Evolutionary conservation across 1,140 invertebrate genomes (phyloP).

Genomic region (Papilio xuthus): DNA sequence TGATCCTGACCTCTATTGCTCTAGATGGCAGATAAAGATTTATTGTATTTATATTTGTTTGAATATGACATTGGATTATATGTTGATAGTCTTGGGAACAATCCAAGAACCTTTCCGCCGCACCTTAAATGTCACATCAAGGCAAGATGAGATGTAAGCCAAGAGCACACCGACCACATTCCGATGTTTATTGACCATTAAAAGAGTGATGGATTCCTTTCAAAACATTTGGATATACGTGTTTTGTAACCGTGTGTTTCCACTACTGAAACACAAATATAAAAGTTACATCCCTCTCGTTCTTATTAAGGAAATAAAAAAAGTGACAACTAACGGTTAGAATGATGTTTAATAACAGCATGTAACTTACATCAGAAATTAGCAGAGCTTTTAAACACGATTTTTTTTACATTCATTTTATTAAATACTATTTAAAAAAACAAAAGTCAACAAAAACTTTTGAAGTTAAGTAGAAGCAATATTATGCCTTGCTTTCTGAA

Average conservation of each 20-base stretch:
- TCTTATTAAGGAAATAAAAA: too few relatives aligned
- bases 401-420: neutral
- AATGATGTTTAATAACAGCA: neutral
- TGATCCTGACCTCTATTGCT: neutral
- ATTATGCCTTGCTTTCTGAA: neutral
- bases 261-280: neutral
- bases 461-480: neutral
- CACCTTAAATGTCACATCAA: slow-evolving; percentile 27
- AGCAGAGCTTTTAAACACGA: too few relatives aligned
- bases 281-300: too few relatives aligned
- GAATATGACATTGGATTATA: slow-evolving; percentile 6
- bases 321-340: too few relatives aligned
- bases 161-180: slow-evolving; percentile 1
- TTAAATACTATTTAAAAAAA: too few relatives aligned
- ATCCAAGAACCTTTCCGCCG: slow-evolving; percentile 10
- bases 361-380: neutral
- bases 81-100: slow-evolving; percentile 12
- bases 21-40: neutral
- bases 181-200: slow-evolving; percentile 12
- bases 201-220: neutral
- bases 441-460: too few relatives aligned
- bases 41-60: slow-evolving; percentile 12
- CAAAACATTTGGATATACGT: neutral
- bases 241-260: neutral
- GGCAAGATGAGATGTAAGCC: slow-evolving; percentile 13